phyloP scores from a whole-genome alignment of 2,888 invertebrate genomes.

The Schrankia costaestrigalis region DNA sequence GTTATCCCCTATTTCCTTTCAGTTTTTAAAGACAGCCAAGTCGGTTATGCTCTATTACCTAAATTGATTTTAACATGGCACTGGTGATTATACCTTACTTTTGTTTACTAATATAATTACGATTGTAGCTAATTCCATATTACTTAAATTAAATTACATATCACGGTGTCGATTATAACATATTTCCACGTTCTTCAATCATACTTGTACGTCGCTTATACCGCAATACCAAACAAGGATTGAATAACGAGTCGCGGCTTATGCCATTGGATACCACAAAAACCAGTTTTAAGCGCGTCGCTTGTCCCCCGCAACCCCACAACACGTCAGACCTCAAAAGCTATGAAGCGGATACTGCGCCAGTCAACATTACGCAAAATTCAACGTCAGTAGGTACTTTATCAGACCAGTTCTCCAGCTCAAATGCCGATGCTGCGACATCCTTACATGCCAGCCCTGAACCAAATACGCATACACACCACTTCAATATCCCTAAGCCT shows the following conservation, averaged over 20 bases:
- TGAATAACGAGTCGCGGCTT: conserved; percentile 7
- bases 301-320: too few relatives aligned
- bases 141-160: not conserved
- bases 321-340: conserved; percentile 1
- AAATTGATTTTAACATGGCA: not conserved
- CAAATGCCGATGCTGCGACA: conserved; percentile 3
- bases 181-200: not conserved
- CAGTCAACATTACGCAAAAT: too few relatives aligned
- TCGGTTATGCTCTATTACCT: not conserved
- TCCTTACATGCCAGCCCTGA: conserved; percentile 2
- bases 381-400: too few relatives aligned
- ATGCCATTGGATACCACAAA: conserved; percentile 15
- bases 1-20: not conserved
- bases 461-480: conserved; percentile 1
- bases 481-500: conserved; percentile 1
- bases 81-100: not conserved
- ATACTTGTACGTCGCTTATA: not conserved
- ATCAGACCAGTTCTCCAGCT: conserved; percentile 1
- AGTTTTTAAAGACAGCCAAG: not conserved
- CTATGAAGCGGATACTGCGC: conserved; percentile 1
- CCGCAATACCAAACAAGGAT: not conserved
- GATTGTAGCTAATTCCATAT: not conserved
- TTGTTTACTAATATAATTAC: not conserved
- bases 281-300: too few relatives aligned
- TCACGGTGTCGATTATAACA: not conserved